A percentile compares a stretch with the other conserved stretches of the same genome.
Conservation (phyloP, 2,797 vertebrate genomes). For the Sebastes taczanowskii region DNA sequence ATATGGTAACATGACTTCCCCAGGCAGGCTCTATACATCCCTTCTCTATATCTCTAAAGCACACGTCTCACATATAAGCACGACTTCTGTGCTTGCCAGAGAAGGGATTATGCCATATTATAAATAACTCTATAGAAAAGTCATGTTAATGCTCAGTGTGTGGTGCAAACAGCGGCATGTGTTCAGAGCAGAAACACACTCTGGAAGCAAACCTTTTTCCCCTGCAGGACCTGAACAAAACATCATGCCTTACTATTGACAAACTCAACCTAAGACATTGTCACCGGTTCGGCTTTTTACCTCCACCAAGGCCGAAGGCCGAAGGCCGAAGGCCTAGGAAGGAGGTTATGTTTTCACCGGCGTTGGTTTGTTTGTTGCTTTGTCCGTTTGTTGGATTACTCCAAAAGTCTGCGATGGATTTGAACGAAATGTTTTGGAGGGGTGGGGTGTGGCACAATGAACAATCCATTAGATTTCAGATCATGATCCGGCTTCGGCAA, state of each 20-base stretch:
- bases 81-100: background rate
- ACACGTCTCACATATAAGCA: background rate
- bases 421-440: no score
- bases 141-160: background rate
- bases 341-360: no score
- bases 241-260: background rate
- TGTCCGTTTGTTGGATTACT: no score
- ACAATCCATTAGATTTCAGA: no score
- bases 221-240: background rate
- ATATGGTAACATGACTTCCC: constrained; percentile 27
- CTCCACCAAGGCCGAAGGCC: no score
- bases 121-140: background rate
- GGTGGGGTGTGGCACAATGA: no score
- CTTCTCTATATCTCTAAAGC: background rate
- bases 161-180: background rate
- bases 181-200: background rate
- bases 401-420: no score
- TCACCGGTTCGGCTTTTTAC: background rate
- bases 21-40: background rate
- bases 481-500: no score
- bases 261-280: background rate
- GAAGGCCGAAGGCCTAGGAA: no score
- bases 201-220: background rate
- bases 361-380: no score
- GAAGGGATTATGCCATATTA: background rate